A percentile compares a stretch with the other conserved stretches of the same genome.
Evolutionary conservation across 2,888 invertebrate genomes (phyloP).

Genomic region (Melieria omissa): DNA sequence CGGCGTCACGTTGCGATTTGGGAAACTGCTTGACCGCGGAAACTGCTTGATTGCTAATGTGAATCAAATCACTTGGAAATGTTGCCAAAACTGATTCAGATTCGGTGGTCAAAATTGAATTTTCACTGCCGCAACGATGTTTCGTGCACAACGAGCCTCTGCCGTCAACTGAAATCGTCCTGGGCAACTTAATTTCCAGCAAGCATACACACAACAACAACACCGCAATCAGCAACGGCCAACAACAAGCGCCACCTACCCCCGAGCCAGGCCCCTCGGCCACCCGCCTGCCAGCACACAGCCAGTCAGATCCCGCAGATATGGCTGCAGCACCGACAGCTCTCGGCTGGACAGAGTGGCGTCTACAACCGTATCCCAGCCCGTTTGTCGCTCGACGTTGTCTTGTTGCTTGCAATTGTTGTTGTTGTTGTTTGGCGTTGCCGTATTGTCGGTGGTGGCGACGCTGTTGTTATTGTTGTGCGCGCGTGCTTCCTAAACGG

Average conservation of each 20-base stretch:
- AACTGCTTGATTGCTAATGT: no score
- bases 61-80: no score
- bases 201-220: slow-evolving; percentile 2
- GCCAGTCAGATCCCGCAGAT: neutral
- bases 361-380: slow-evolving; percentile 12
- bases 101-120: neutral
- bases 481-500: no score
- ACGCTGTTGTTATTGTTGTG: slow-evolving; percentile 2
- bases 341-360: slow-evolving; percentile 29
- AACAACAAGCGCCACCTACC: neutral
- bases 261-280: neutral
- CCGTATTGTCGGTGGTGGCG: no score
- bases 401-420: neutral
- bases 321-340: neutral
- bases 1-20: no score
- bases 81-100: no score
- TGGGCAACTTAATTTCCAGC: slow-evolving; percentile 7
- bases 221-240: neutral
- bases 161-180: slow-evolving; percentile 30
- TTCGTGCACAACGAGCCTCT: slow-evolving; percentile 21
- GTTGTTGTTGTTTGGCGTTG: neutral
- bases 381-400: neutral
- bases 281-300: neutral
- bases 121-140: slow-evolving; percentile 7
- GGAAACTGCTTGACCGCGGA: no score